Evolutionary conservation across 2,888 invertebrate genomes (phyloP).

Genomic region (Cosmopolites sordidus): DNA sequence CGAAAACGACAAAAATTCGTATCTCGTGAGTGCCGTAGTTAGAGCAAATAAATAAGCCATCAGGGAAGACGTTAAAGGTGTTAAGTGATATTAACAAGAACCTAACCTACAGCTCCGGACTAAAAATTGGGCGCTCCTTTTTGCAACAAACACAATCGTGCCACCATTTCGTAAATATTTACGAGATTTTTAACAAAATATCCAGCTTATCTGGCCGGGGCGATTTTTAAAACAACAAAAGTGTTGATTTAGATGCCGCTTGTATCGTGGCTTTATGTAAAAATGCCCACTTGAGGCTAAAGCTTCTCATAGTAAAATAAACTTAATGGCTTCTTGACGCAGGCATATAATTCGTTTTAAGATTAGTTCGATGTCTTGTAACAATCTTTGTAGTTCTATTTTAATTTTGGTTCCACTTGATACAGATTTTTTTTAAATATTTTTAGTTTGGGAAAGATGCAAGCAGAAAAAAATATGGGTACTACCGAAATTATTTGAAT

Average conservation of each 20-base stretch:
- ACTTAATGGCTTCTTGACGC: conserved; percentile 2
- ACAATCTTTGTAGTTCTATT: too few species aligned
- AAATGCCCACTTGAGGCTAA: conserved; percentile 5
- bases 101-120: conserved; percentile 15
- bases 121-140: conserved; percentile 11
- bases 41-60: conserved; percentile 19
- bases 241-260: conserved; percentile 9
- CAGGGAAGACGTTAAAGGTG: conserved; percentile 20
- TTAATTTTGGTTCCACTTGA: too few species aligned
- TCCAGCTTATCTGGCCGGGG: not conserved
- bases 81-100: conserved; percentile 20
- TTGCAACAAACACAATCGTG: conserved; percentile 9
- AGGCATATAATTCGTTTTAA: too few species aligned
- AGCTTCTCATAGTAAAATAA: conserved; percentile 7
- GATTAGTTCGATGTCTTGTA: too few species aligned
- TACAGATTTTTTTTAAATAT: too few species aligned
- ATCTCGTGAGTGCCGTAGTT: not conserved
- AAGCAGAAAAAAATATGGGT: conserved; percentile 4
- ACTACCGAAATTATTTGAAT: conserved; percentile 12
- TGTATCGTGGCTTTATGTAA: conserved; percentile 3
- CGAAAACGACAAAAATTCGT: not conserved
- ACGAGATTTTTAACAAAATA: not conserved
- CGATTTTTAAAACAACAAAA: conserved; percentile 5
- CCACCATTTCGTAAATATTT: conserved; percentile 5
- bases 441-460: too few species aligned